Evolutionary conservation across 2,888 invertebrate genomes (phyloP), one percentile per base, ranked within the genome.

Genomic region (Mimas tiliae): DNA sequence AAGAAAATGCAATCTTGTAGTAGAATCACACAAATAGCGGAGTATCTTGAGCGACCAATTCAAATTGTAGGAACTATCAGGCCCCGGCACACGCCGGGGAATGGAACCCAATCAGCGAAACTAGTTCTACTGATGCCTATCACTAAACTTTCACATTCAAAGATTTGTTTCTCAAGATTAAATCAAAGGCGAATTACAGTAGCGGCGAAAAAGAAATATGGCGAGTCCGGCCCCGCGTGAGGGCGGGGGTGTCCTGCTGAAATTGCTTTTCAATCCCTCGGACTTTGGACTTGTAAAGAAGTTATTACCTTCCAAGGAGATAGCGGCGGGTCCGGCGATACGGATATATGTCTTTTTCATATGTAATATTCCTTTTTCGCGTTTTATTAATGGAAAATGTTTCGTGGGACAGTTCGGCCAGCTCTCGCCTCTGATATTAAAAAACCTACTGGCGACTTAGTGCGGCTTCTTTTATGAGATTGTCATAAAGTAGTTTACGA

Each of bases 241-340:
- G 90, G 89, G 88, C 87, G 91, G 91, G 89, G 93, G 93, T 92
- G 94, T 92, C 91, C 90, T 89, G 88, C 90, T 93, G 94, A 94
- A 94, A 94, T 94, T 94, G 94, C 94, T 94, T 94, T 94, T 93
- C 94, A 94, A 94, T 94, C 94, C 94, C 94, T 93, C 94, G 94
- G 94, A 94, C 94, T 94, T 94, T 94, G 93, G 94, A 94, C 94
- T 94, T 94, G 94, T 94, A 94, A 94, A 94, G 94, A 94, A 94
- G 94, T 94, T 94, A 94, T 94, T 94, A 94, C 94, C 94, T 94
- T 93, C 92, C 89, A 84, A 89, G 89, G 87, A 94, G 93, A 93
- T 93, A 93, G 92, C 93, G 91, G 86, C 91, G 90, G 93, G 91
- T 91, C 91, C 90, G 88, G 87, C 91, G 93, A 93, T 93, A 93